Evolutionary conservation across 2,113 vertebrate species (phyloP).

Genomic region (Xyrauchen texanus): DNA sequence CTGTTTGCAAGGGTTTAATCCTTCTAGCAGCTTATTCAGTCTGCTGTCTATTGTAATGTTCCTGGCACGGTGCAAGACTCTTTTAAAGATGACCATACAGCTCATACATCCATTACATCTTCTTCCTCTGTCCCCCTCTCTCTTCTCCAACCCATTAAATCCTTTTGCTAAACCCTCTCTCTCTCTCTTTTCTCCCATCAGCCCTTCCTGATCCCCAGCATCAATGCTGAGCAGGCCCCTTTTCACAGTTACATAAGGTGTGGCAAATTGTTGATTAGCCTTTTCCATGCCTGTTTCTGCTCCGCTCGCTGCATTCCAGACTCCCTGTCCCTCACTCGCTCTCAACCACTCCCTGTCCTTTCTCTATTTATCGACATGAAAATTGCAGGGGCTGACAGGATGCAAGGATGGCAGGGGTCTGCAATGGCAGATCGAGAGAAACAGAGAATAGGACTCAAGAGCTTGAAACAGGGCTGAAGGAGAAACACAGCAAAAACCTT

Average conservation of each 20-base stretch:
- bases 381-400: constrained; percentile 74
- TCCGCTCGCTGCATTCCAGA: constrained; percentile 61
- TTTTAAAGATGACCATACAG: constrained; percentile 46
- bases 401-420: constrained; percentile 57
- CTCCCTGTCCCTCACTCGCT: constrained; percentile 50
- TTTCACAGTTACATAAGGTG: constrained; percentile 68
- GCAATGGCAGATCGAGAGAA: not conserved
- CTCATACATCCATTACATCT: constrained; percentile 54
- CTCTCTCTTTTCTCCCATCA: constrained; percentile 7
- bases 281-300: constrained; percentile 59
- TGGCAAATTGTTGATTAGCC: constrained; percentile 76
- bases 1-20: constrained; percentile 73
- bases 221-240: constrained; percentile 62
- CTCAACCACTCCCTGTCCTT: constrained; percentile 27
- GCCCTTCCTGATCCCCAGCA: constrained; percentile 52
- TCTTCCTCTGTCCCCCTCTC: constrained; percentile 43
- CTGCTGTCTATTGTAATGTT: constrained; percentile 73
- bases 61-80: constrained; percentile 69
- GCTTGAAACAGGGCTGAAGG: constrained; percentile 1
- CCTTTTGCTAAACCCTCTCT: constrained; percentile 37
- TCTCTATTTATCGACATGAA: constrained; percentile 66
- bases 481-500: too few relatives aligned
- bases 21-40: constrained; percentile 69
- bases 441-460: constrained; percentile 47
- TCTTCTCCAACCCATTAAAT: constrained; percentile 8